Conservation (phyloP, 1,140 invertebrate species). For the Drosophila nebulosa region DNA sequence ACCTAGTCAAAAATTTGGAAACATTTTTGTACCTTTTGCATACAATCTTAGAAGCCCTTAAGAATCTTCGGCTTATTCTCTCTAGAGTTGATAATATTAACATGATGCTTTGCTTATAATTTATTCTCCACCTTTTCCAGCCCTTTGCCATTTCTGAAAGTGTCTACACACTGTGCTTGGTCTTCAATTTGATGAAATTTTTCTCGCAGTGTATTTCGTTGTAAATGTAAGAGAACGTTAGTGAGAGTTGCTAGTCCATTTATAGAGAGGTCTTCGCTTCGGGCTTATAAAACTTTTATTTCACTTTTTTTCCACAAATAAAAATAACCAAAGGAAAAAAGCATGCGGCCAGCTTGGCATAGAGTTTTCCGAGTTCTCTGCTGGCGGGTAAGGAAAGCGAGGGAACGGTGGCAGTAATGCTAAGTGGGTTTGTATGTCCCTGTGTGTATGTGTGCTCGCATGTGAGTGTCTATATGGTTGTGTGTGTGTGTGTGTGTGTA, state of each 20-base stretch:
- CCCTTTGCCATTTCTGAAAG: not conserved
- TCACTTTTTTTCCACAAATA: constrained; percentile 58
- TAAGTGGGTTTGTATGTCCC: constrained; percentile 45
- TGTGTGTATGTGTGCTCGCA: constrained; percentile 13
- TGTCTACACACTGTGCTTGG: constrained; percentile 8
- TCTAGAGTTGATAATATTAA: too few species aligned
- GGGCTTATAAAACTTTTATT: constrained; percentile 62
- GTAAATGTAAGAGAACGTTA: constrained; percentile 20
- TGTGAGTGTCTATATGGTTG: constrained; percentile 21
- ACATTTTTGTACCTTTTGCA: too few species aligned
- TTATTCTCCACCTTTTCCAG: not conserved
- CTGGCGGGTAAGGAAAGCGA: not conserved
- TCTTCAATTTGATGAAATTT: not conserved
- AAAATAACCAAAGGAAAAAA: constrained; percentile 24
- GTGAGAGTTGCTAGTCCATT: not conserved
- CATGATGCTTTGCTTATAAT: not conserved
- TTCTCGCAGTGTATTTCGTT: constrained; percentile 47
- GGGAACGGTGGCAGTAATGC: constrained; percentile 9
- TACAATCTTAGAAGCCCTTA: too few species aligned
- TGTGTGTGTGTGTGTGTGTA: constrained; percentile 50
- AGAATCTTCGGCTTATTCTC: too few species aligned
- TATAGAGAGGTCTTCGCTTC: constrained; percentile 31
- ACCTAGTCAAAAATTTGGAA: too few species aligned
- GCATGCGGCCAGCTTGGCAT: constrained; percentile 32
- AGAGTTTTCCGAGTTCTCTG: constrained; percentile 9